Evolutionary conservation across 2,113 vertebrate genomes (phyloP).

Genomic region (Apodemus sylvaticus): DNA sequence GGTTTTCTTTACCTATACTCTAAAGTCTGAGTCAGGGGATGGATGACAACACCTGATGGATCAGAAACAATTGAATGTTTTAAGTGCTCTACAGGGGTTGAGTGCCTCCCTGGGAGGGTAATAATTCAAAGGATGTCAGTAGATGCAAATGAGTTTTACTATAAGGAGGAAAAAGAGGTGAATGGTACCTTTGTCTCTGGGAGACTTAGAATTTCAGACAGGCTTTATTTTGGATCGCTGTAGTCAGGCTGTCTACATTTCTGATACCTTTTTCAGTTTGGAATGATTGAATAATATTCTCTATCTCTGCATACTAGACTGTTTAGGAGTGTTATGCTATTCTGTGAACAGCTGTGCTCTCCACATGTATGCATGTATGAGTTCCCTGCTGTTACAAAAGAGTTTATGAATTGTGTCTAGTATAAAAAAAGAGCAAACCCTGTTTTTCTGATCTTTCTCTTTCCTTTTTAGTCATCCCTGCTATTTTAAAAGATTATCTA

Average conservation of each 20-base stretch:
- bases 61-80: constrained; percentile 48
- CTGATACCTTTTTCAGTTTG: constrained; percentile 53
- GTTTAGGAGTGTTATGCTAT: background rate
- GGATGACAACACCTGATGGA: constrained; percentile 7
- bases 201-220: constrained; percentile 58
- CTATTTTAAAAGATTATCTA: background rate
- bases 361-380: background rate
- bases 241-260: constrained; percentile 27
- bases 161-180: constrained; percentile 46
- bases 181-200: constrained; percentile 66
- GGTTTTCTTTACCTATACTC: constrained; percentile 39
- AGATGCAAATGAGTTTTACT: constrained; percentile 63
- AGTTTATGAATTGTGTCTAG: background rate
- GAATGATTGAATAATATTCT: background rate
- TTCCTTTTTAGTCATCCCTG: background rate
- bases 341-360: constrained; percentile 8
- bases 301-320: background rate
- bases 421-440: constrained; percentile 33
- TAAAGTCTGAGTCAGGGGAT: constrained; percentile 36
- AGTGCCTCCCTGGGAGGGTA: constrained; percentile 46
- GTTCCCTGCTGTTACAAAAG: constrained; percentile 7
- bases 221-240: constrained; percentile 65
- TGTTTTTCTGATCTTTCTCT: background rate
- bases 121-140: constrained; percentile 65
- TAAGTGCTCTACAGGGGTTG: background rate